A percentile compares a stretch with the other conserved stretches of the same genome.
Evolutionary conservation across 64 coral and sea anemone genomes (phyloP).

Genomic region (Actinia tenebrosa): DNA sequence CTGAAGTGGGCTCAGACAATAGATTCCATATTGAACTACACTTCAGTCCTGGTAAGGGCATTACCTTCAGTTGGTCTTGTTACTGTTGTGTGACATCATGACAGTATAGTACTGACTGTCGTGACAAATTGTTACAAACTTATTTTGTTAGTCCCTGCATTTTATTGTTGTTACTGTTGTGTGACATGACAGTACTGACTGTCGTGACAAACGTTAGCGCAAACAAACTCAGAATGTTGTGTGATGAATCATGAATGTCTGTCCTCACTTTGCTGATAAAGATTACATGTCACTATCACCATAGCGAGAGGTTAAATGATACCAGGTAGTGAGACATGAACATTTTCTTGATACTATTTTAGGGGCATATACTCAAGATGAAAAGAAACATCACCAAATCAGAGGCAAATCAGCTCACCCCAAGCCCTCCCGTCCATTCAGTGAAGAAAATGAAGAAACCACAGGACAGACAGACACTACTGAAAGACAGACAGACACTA

Average conservation of each 20-base stretch:
- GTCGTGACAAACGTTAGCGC: too few species aligned
- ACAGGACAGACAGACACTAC: not conserved
- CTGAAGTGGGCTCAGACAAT: slow-evolving; percentile 66
- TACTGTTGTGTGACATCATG: not conserved
- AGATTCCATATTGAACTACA: slow-evolving; percentile 94
- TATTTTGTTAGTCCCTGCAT: too few species aligned
- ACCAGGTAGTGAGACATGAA: not conserved
- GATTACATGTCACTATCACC: not conserved
- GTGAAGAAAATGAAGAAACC: not conserved
- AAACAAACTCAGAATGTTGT: not conserved
- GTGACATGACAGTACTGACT: too few species aligned
- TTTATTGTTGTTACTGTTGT: too few species aligned
- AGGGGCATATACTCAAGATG: not conserved
- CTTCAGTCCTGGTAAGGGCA: slow-evolving; percentile 70
- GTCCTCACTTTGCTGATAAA: too few species aligned
- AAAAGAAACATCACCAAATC: not conserved
- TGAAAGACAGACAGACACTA: not conserved
- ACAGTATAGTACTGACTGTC: not conserved
- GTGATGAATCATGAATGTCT: not conserved
- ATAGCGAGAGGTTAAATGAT: not conserved
- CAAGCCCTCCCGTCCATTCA: slow-evolving; percentile 5
- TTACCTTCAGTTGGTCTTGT: not conserved
- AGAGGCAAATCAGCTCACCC: slow-evolving; percentile 7
- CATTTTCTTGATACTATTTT: not conserved
- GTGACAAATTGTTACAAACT: not conserved